A percentile compares a stretch with the other conserved stretches of the same genome.
Evolutionary conservation across 2,113 vertebrate species (phyloP).

Genomic region (Oryzias woworae): DNA sequence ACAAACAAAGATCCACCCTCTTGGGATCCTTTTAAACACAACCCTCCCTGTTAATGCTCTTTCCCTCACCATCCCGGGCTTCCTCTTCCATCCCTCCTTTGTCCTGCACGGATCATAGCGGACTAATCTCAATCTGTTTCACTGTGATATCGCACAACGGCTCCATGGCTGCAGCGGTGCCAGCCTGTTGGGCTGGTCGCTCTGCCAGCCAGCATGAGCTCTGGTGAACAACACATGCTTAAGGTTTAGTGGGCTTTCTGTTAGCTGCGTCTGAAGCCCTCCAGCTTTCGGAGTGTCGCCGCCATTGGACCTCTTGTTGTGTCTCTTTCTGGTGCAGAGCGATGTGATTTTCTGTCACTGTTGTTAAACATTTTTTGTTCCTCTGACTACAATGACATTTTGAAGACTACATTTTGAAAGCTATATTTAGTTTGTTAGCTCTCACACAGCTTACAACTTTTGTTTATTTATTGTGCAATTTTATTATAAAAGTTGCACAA

Average conservation of each 20-base stretch:
- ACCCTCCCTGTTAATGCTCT: conserved; percentile 23
- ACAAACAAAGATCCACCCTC: conserved; percentile 17
- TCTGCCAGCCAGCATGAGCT: conserved; percentile 41
- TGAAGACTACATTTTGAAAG: too few relatives aligned
- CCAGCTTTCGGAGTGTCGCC: conserved; percentile 3
- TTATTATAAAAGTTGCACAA: too few relatives aligned
- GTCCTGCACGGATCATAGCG: conserved; percentile 60
- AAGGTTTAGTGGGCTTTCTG: conserved; percentile 37
- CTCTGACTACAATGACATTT: too few relatives aligned
- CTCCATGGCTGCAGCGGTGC: conserved; percentile 47
- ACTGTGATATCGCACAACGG: conserved; percentile 68
- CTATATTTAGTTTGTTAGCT: too few relatives aligned
- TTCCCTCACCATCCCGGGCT: conserved; percentile 25
- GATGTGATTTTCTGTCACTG: neutral
- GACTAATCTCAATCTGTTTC: conserved; percentile 78
- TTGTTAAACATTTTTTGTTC: neutral
- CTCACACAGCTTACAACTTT: too few relatives aligned
- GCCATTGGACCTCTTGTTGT: conserved; percentile 8
- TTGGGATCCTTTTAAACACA: conserved; percentile 18
- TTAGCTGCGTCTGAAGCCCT: conserved; percentile 28
- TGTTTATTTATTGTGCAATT: too few relatives aligned
- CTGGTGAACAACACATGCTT: conserved; percentile 1
- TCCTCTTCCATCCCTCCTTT: conserved; percentile 32
- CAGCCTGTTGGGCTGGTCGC: conserved; percentile 47
- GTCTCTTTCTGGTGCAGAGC: neutral